Base-by-base conservation (phyloP, 2,113 vertebrate genomes). In the Pagrus major region DNA sequence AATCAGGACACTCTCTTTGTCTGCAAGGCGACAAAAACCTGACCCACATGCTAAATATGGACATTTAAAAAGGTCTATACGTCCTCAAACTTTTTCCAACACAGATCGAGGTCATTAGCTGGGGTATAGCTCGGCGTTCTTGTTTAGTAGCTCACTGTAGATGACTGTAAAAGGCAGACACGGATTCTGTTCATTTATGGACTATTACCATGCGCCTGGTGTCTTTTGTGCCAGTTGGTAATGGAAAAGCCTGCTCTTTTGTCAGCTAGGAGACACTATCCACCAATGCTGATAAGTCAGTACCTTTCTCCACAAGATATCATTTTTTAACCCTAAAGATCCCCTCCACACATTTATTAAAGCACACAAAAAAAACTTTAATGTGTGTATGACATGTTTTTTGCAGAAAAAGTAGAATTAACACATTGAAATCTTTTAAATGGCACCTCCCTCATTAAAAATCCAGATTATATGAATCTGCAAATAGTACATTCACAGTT, bases 41-140 rank as follows among this genome's bases (percentile, higher is more conserved):
- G 91, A 90, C 88, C 93, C 84, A 92, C 78, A 90, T 93, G 74
- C 91, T 93, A 92, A 92, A 92, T 88, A 84, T 82, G 81, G 88
- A 85, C 82, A 42, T 69, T 74, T 76, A 61, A 84, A 77, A 78
- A 84, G 77, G 70, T 79, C 79, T 87, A 64, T 76, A 81, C 29
- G 86, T 85, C 77, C 82, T 83, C 49, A 70, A 90, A 78, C 61
- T 55, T 91, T n/a, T 76, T 80, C 51, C 80, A 69, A 47, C 60
- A 27, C 39, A 52, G 25, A 74, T 66, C 76, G 86, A 91, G 89
- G 84, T 86, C 80, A 80, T 80, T 76, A 46, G 66, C 41, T 54
- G 14, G 65, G 76, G 33, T 83, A 44, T 5, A 29, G 39, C 69
- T 6, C 31, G 25, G 1, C 12, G 56, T 5, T 29, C 33, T 25